Conservation (phyloP, 2,797 vertebrate genomes). For the Myotis daubentonii region DNA sequence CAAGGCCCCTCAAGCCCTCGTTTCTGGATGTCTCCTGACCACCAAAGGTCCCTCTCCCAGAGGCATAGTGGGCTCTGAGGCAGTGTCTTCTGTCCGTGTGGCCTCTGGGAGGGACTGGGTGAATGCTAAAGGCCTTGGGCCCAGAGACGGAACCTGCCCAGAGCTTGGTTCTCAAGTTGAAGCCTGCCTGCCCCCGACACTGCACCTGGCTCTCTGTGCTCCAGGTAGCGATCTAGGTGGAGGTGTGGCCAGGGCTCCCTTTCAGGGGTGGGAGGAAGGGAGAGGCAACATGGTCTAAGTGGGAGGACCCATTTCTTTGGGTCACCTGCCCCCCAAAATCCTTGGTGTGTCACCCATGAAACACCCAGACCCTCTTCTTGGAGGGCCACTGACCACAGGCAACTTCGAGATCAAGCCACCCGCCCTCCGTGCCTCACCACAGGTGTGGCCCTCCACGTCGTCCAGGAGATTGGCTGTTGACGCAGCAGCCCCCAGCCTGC, state of each 20-base stretch:
- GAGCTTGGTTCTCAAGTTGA: background rate
- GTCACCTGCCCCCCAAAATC: background rate
- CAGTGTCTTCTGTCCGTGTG: background rate
- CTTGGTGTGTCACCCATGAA: background rate
- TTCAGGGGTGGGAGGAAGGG: background rate
- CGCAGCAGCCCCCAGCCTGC: constrained; percentile 92
- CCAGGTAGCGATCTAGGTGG: background rate
- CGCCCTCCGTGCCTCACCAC: constrained; percentile 86
- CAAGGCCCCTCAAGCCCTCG: background rate
- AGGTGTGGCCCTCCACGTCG: constrained; percentile 92
- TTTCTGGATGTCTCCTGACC: background rate
- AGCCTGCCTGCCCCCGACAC: background rate
- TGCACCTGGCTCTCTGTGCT: background rate
- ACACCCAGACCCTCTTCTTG: background rate
- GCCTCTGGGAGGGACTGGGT: background rate
- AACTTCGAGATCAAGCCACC: background rate
- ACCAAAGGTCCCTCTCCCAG: background rate
- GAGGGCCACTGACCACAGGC: background rate
- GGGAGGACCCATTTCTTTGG: background rate
- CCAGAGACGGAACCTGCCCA: background rate
- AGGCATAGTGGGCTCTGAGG: background rate
- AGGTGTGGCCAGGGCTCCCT: background rate
- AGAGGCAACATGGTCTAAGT: background rate
- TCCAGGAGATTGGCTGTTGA: constrained; percentile 98
- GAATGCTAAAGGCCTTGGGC: background rate